Conservation (phyloP, 2,797 vertebrate genomes). For the Ambastaia sidthimunki region DNA sequence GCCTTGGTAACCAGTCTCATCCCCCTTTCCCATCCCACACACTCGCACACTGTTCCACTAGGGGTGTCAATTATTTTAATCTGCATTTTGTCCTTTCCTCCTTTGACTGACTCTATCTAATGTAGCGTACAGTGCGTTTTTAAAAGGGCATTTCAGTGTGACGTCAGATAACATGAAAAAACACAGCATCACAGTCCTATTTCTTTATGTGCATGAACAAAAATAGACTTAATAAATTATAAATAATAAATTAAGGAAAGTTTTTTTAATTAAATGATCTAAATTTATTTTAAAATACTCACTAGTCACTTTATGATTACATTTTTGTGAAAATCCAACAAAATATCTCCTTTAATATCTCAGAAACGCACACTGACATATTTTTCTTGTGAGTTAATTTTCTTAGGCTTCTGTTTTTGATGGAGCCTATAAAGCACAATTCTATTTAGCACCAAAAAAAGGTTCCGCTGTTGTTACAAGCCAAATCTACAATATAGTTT, state of each 20-base stretch:
- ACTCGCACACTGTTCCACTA: not conserved
- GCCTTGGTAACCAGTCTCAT: slow-evolving; percentile 48
- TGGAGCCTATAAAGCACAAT: no score
- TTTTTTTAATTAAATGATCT: not conserved
- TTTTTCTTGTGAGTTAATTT: no score
- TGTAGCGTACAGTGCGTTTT: not conserved
- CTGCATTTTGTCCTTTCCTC: not conserved
- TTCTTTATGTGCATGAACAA: not conserved
- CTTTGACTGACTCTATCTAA: not conserved
- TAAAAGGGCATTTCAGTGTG: not conserved
- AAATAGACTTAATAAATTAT: no score
- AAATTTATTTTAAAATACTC: no score
- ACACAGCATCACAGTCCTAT: not conserved
- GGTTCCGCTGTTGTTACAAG: not conserved
- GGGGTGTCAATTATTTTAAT: slow-evolving; percentile 13
- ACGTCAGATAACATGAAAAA: not conserved
- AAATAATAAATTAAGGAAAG: not conserved
- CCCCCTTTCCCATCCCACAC: slow-evolving; percentile 6
- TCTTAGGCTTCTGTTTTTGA: no score
- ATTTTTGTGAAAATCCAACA: no score
- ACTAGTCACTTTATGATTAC: no score
- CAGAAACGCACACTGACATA: no score
- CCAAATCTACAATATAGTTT: not conserved
- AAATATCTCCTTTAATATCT: not conserved
- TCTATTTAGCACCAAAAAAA: not conserved